phyloP scores from a whole-genome alignment of 2,797 vertebrate genomes.

The Enteromius paludinosus region DNA sequence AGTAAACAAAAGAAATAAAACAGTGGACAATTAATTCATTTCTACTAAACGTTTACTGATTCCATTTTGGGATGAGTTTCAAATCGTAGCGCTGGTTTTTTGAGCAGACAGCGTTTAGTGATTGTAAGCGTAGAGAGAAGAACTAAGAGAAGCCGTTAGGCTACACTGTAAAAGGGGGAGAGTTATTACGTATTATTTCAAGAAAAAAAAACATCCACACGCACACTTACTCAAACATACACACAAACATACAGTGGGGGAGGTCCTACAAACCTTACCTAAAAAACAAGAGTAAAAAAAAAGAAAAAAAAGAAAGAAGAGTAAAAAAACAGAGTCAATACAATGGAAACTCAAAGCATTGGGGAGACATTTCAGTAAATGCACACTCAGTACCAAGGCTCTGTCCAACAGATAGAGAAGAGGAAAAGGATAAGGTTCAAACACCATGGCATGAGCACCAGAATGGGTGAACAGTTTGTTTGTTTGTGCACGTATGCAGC shows the following conservation, averaged over 20 bases:
- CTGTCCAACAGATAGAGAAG: constrained; percentile 28
- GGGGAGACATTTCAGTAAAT: constrained; percentile 69
- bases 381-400: constrained; percentile 45
- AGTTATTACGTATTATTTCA: constrained; percentile 81
- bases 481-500: not conserved
- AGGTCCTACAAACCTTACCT: constrained; percentile 86
- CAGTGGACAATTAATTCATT: constrained; percentile 22
- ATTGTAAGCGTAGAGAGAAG: constrained; percentile 80
- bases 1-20: not conserved
- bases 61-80: constrained; percentile 67
- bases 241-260: constrained; percentile 67
- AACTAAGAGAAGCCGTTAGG: constrained; percentile 82
- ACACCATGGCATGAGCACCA: constrained; percentile 35
- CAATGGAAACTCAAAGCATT: constrained; percentile 81
- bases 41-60: constrained; percentile 63
- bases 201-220: constrained; percentile 73
- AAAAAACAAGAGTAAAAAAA: constrained; percentile 74
- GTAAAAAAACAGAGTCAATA: constrained; percentile 85
- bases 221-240: constrained; percentile 48
- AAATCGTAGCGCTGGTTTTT: constrained; percentile 72
- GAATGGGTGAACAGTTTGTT: constrained; percentile 26
- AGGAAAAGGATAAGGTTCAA: constrained; percentile 35
- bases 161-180: constrained; percentile 77
- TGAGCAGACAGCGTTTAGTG: constrained; percentile 80
- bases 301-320: constrained; percentile 68